These are phyloP conservation scores for Pterostichus madidus DNA, from an alignment of 2,888 invertebrate species.

Conservation along the genomic window DNA sequence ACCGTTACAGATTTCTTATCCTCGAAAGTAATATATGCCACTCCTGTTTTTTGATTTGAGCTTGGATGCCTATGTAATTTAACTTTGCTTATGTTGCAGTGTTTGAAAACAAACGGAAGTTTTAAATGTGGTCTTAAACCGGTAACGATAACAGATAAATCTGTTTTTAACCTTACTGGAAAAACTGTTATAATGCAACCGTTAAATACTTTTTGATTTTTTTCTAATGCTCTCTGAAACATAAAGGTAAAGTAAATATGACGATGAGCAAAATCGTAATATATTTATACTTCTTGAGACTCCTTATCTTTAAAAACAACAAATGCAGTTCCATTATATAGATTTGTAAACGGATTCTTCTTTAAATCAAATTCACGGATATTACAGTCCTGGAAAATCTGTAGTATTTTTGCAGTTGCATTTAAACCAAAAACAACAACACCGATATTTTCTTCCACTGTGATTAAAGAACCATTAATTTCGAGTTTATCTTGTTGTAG, in stretches of 20 bases:
- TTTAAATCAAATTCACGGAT: too few species aligned
- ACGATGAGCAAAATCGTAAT: not conserved
- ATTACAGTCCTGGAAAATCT: not conserved
- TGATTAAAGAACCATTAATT: not conserved
- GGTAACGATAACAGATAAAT: too few species aligned
- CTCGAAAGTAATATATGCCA: too few species aligned
- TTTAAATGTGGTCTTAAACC: too few species aligned
- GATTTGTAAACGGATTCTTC: not conserved
- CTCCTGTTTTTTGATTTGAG: too few species aligned
- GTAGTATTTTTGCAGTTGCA: not conserved
- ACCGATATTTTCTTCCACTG: not conserved
- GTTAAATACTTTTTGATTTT: not conserved
- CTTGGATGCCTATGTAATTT: too few species aligned
- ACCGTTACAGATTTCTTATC: too few species aligned
- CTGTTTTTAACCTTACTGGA: too few species aligned
- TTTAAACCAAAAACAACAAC: not conserved
- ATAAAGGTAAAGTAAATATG: too few species aligned
- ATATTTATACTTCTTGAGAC: not conserved
- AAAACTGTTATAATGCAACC: not conserved
- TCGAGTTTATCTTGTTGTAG: not conserved
- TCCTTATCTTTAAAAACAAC: not conserved
- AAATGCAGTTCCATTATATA: not conserved
- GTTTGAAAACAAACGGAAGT: too few species aligned
- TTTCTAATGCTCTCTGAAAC: slow-evolving; percentile 4
- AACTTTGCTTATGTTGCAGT: too few species aligned